phyloP scores from a whole-genome alignment of 2,888 invertebrate genomes.

The Sturmia bella region DNA sequence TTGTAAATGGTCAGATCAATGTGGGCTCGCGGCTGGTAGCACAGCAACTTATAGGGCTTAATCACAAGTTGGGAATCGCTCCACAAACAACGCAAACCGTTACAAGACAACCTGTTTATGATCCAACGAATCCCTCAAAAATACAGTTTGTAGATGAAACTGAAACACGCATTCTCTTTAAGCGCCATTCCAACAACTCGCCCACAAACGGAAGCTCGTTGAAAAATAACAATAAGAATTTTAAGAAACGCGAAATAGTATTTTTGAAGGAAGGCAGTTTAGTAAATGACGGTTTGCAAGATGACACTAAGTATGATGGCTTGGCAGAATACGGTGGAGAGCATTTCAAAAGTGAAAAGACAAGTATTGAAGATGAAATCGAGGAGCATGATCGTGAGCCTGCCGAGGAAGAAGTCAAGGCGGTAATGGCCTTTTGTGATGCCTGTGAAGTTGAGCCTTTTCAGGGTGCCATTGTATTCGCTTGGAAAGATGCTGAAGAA shows the following conservation, averaged over 20 bases:
- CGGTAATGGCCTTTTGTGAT: conserved; percentile 90
- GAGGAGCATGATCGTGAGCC: conserved; percentile 89
- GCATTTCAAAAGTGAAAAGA: conserved; percentile 83
- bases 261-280: conserved; percentile 86
- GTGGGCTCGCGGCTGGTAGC: conserved; percentile 83
- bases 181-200: conserved; percentile 72
- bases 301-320: conserved; percentile 82
- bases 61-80: conserved; percentile 36
- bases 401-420: conserved; percentile 91
- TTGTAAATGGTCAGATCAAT: conserved; percentile 86
- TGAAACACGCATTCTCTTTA: conserved; percentile 78
- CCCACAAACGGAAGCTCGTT: conserved; percentile 24
- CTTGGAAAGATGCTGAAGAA: conserved; percentile 86
- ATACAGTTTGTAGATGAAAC: conserved; percentile 85
- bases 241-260: conserved; percentile 86
- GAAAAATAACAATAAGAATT: conserved; percentile 66
- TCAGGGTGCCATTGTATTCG: conserved; percentile 89
- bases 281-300: conserved; percentile 84
- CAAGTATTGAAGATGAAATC: conserved; percentile 80
- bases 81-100: conserved; percentile 59
- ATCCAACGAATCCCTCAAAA: conserved; percentile 83
- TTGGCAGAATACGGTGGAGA: conserved; percentile 88
- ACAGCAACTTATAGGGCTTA: conserved; percentile 83
- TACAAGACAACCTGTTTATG: conserved; percentile 45
- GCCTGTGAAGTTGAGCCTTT: conserved; percentile 90